These are phyloP conservation scores for Saturnia pavonia DNA, from an alignment of 2,888 invertebrate species.

Conservation along the genomic window DNA sequence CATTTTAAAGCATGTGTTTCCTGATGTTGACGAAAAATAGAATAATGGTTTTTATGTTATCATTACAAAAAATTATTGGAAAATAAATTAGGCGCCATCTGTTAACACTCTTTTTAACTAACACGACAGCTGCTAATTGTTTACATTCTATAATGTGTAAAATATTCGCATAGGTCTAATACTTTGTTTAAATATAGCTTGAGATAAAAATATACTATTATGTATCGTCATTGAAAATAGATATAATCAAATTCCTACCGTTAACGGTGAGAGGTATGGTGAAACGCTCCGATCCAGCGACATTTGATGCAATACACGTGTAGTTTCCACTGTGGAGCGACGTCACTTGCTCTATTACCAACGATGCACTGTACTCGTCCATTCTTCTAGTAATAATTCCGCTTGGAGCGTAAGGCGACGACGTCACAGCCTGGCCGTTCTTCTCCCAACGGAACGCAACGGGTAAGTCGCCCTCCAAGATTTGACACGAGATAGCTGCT, in stretches of 20 bases:
- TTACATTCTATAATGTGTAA: too few relatives aligned
- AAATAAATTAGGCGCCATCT: too few relatives aligned
- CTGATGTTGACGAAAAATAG: too few relatives aligned
- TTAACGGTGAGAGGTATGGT: slow-evolving; percentile 91
- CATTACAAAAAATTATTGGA: too few relatives aligned
- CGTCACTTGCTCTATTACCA: slow-evolving; percentile 92
- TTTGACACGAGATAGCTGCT: slow-evolving; percentile 94
- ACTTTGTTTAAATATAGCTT: not conserved
- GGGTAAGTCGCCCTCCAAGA: slow-evolving; percentile 95
- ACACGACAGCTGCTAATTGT: too few relatives aligned
- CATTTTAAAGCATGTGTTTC: too few relatives aligned
- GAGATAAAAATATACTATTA: not conserved
- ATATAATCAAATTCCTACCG: slow-evolving; percentile 73
- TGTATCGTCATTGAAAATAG: not conserved
- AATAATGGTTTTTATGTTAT: too few relatives aligned
- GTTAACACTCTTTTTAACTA: too few relatives aligned
- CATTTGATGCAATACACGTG: slow-evolving; percentile 94
- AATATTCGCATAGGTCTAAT: too few relatives aligned
- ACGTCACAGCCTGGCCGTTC: slow-evolving; percentile 89
- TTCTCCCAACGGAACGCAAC: slow-evolving; percentile 96
- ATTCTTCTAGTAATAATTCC: slow-evolving; percentile 80
- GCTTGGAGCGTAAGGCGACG: slow-evolving; percentile 80
- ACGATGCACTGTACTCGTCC: slow-evolving; percentile 92
- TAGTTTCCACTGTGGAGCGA: slow-evolving; percentile 94
- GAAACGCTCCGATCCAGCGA: slow-evolving; percentile 90